A percentile compares a stretch with the other conserved stretches of the same genome.
Evolutionary conservation across 2,113 vertebrate species (phyloP).

Genomic region (Cathartes aura): DNA sequence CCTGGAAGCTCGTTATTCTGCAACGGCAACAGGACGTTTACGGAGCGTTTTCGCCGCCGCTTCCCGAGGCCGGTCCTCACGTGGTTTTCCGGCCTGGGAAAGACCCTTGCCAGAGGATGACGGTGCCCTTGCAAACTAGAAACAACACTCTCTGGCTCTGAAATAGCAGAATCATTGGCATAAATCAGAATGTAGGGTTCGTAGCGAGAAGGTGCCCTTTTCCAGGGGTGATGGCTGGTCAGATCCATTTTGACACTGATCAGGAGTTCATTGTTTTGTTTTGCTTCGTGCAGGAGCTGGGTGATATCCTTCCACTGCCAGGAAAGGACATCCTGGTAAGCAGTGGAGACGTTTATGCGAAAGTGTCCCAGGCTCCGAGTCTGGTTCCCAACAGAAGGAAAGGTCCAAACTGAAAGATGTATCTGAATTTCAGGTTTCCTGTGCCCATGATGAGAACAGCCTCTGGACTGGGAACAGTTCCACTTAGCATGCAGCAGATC

Average conservation of each 20-base stretch:
- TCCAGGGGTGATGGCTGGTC: conserved; percentile 64
- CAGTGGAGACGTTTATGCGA: conserved; percentile 78
- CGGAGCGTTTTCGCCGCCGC: conserved; percentile 78
- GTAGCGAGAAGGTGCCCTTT: conserved; percentile 69
- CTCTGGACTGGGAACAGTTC: conserved; percentile 62
- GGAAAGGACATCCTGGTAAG: conserved; percentile 73
- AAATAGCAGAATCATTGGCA: conserved; percentile 93
- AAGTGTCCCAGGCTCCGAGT: conserved; percentile 80
- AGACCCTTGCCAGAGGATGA: conserved; percentile 42
- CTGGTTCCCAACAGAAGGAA: conserved; percentile 73
- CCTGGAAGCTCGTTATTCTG: conserved; percentile 95
- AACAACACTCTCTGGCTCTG: conserved; percentile 88
- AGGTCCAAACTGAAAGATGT: conserved; percentile 85
- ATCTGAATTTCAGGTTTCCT: conserved; percentile 75
- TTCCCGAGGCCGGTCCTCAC: conserved; percentile 20
- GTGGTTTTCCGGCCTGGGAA: conserved; percentile 45
- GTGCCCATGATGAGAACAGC: conserved; percentile 60
- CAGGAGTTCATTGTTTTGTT: conserved; percentile 80
- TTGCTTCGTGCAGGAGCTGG: conserved; percentile 81
- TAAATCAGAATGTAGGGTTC: conserved; percentile 94
- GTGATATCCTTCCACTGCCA: conserved; percentile 96
- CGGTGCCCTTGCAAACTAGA: conserved; percentile 81
- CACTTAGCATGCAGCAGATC: conserved; percentile 74
- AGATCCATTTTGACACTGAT: conserved; percentile 83
- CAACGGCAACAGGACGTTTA: conserved; percentile 81